These are phyloP conservation scores for Crossocerus cetratus DNA, from an alignment of 2,888 invertebrate genomes.

Conservation along the genomic window DNA sequence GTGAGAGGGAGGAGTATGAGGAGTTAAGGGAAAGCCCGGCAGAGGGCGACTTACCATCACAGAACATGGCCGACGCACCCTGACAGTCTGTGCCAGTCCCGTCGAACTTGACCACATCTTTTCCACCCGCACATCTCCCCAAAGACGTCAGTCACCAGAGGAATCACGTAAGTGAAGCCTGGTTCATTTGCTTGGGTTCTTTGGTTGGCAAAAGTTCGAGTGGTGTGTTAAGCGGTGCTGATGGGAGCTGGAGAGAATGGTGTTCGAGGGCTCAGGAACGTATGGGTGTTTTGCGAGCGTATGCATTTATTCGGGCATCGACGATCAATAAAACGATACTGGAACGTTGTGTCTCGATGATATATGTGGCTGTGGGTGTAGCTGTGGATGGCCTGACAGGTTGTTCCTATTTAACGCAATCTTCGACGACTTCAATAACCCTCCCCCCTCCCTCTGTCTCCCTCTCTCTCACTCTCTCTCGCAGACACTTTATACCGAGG, in stretches of 20 bases:
- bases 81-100: slow-evolving; percentile 61
- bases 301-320: slow-evolving; percentile 52
- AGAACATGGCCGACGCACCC: slow-evolving; percentile 69
- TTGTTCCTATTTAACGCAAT: slow-evolving; percentile 22
- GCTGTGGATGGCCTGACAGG: too few relatives aligned
- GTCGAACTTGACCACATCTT: slow-evolving; percentile 41
- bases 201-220: too few relatives aligned
- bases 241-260: too few relatives aligned
- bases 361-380: neutral
- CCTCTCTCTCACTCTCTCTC: neutral
- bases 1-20: slow-evolving; percentile 21
- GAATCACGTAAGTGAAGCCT: neutral
- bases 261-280: neutral
- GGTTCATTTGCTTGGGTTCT: too few relatives aligned
- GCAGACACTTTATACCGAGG: slow-evolving; percentile 2
- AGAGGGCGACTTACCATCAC: slow-evolving; percentile 61
- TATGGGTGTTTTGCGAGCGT: slow-evolving; percentile 7
- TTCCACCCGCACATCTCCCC: slow-evolving; percentile 8
- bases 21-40: slow-evolving; percentile 37
- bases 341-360: slow-evolving; percentile 60
- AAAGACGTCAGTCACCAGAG: neutral
- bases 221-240: too few relatives aligned
- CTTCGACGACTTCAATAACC: slow-evolving; percentile 12
- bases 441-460: neutral
- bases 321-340: slow-evolving; percentile 71